These are phyloP conservation scores for Caligus rogercresseyi DNA, from an alignment of 1,140 invertebrate genomes.

Conservation along the genomic window DNA sequence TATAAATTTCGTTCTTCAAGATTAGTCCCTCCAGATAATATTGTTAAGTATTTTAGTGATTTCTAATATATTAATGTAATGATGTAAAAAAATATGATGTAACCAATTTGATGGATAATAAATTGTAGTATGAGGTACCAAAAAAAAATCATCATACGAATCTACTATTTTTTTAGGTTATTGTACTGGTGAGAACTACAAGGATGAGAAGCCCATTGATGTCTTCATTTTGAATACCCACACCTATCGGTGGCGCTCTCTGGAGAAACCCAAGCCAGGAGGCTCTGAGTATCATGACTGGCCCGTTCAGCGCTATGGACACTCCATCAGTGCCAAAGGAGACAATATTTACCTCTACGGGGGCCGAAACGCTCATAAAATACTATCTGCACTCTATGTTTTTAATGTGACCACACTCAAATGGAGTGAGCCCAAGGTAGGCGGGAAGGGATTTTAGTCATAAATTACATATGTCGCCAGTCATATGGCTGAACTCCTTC, in stretches of 20 bases:
- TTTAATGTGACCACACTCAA: conserved; percentile 35
- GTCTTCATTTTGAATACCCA: conserved; percentile 66
- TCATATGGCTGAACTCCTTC: no score
- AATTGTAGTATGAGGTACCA: no score
- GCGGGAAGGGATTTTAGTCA: no score
- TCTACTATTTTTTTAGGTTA: conserved; percentile 46
- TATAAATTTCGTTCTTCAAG: no score
- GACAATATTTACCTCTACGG: conserved; percentile 48
- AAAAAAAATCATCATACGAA: neutral
- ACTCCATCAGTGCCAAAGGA: conserved; percentile 58
- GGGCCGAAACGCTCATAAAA: conserved; percentile 21
- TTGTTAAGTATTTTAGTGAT: no score
- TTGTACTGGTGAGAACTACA: conserved; percentile 57
- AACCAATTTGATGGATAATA: no score
- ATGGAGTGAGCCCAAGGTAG: conserved; percentile 40
- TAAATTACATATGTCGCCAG: no score
- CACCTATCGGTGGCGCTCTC: conserved; percentile 21
- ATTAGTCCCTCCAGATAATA: no score
- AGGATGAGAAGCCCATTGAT: conserved; percentile 51
- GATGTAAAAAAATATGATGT: no score
- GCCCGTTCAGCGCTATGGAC: conserved; percentile 55
- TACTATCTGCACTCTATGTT: neutral
- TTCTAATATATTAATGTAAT: no score
- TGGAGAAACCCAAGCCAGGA: conserved; percentile 24
- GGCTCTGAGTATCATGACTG: conserved; percentile 15